A percentile compares a stretch with the other conserved stretches of the same genome.
These are phyloP conservation scores for Thamnophis sirtalis DNA, from an alignment of 2,113 vertebrate genomes.

Conservation along the genomic window DNA sequence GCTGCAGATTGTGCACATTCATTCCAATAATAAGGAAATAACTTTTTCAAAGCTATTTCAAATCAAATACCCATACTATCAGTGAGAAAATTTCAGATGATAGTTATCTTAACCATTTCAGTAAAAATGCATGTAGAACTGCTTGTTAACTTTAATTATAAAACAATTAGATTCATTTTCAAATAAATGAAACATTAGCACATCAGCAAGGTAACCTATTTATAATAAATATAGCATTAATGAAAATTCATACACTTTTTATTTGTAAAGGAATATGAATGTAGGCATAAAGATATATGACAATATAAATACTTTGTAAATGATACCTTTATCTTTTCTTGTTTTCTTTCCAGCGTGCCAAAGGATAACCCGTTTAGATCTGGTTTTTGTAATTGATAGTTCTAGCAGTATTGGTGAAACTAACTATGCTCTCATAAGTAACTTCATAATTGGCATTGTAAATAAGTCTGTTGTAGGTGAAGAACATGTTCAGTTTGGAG, in stretches of 20 bases:
- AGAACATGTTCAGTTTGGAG: constrained; percentile 64
- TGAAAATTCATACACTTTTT: neutral
- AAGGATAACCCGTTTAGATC: constrained; percentile 58
- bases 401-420: constrained; percentile 56
- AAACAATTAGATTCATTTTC: neutral
- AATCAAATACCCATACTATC: neutral
- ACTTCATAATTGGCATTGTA: constrained; percentile 65
- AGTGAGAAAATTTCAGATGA: neutral
- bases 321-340: neutral
- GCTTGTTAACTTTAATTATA: neutral
- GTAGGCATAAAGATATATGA: neutral
- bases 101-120: neutral
- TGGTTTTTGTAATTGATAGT: constrained; percentile 70
- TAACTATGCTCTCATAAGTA: constrained; percentile 60
- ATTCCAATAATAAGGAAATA: neutral
- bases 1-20: neutral
- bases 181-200: neutral
- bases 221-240: neutral
- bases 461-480: constrained; percentile 61
- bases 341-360: constrained; percentile 57
- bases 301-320: neutral
- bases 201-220: neutral
- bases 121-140: neutral
- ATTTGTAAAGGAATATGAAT: neutral
- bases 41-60: neutral